Percentiles rank a stretch among this genome's conserved stretches.
Conservation (phyloP, 2,888 invertebrate species). For the Chloroclysta siterata region DNA sequence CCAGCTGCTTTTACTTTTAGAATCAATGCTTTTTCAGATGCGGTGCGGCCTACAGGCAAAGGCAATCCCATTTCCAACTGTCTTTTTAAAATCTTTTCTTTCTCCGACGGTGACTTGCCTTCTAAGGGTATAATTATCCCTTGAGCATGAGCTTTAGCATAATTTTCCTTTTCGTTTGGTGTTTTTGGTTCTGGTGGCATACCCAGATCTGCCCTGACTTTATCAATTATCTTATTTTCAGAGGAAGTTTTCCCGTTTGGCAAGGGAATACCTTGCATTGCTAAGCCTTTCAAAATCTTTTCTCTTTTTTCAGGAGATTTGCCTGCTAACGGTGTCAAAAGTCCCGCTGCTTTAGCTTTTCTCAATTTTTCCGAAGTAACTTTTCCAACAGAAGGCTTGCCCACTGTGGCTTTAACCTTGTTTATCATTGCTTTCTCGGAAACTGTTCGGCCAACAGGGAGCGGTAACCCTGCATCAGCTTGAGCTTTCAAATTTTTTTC, state of each 20-base stretch:
- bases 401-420: constrained; percentile 16
- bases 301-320: constrained; percentile 47
- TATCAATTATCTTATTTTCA: constrained; percentile 46
- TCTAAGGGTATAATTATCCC: constrained; percentile 48
- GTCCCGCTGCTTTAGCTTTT: constrained; percentile 49
- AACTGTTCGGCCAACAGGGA: constrained; percentile 53
- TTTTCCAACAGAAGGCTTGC: constrained; percentile 31
- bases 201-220: constrained; percentile 41
- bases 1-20: constrained; percentile 28
- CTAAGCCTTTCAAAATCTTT: constrained; percentile 47
- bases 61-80: constrained; percentile 42
- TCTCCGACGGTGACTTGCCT: constrained; percentile 47
- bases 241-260: constrained; percentile 53
- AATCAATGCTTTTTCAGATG: constrained; percentile 48
- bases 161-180: constrained; percentile 34
- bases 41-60: constrained; percentile 44
- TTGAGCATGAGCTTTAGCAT: constrained; percentile 40
- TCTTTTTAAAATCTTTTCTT: constrained; percentile 42
- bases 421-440: background rate
- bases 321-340: constrained; percentile 48
- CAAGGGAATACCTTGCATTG: constrained; percentile 46
- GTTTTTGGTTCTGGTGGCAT: constrained; percentile 45
- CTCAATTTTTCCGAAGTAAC: constrained; percentile 43
- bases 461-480: constrained; percentile 40
- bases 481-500: constrained; percentile 46